These are phyloP conservation scores for Macrotis lagotis DNA, from an alignment of 2,113 vertebrate species.

Conservation along the genomic window DNA sequence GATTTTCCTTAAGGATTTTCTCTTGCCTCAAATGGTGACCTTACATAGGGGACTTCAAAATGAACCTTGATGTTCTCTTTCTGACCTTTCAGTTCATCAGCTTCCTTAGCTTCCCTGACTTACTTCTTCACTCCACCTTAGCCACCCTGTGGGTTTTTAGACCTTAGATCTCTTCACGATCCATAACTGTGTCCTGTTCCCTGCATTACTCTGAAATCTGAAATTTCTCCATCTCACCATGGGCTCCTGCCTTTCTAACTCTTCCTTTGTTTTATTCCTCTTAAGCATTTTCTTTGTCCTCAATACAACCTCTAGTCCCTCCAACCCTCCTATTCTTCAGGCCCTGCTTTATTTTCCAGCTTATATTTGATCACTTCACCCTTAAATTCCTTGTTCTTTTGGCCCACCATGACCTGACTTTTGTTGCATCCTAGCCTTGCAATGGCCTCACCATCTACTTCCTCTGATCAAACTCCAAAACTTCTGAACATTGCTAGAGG, in stretches of 20 bases:
- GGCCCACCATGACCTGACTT: neutral
- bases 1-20: neutral
- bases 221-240: neutral
- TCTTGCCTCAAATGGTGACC: neutral
- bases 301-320: neutral
- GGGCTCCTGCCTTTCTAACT: neutral
- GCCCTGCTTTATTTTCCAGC: neutral
- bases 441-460: neutral
- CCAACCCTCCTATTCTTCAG: neutral
- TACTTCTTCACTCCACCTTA: neutral
- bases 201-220: neutral
- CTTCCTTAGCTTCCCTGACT: neutral
- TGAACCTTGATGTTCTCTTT: neutral
- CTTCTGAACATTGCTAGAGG: neutral
- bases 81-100: neutral
- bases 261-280: neutral
- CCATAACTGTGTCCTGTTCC: neutral
- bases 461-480: neutral
- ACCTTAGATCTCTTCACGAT: neutral
- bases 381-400: neutral
- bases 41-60: neutral
- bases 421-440: neutral
- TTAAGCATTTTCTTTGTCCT: neutral
- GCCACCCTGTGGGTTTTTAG: neutral
- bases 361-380: neutral